Evolutionary conservation across 2,888 invertebrate species (phyloP).

Genomic region (Thymelicus lineola): DNA sequence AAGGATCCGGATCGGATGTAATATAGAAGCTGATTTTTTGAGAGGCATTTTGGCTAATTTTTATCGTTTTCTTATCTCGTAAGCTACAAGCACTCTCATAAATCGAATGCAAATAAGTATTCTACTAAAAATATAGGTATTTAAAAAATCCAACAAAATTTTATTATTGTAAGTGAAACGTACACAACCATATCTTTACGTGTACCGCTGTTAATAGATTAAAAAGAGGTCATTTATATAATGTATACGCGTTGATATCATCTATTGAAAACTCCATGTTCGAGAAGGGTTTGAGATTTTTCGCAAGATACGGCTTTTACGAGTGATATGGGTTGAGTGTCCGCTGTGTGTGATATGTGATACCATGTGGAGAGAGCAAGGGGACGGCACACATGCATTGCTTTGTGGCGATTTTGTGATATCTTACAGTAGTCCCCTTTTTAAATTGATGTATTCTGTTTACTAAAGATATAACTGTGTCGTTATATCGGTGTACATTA

Average conservation of each 20-base stretch:
- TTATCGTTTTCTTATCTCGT: too few species aligned
- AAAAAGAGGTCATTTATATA: background rate
- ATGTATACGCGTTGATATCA: conserved; percentile 2
- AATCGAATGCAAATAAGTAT: too few species aligned
- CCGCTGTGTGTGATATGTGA: background rate
- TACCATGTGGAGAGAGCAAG: background rate
- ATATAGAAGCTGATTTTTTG: too few species aligned
- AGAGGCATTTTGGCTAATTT: too few species aligned
- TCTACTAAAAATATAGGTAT: too few species aligned
- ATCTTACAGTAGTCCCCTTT: background rate
- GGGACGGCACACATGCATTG: background rate
- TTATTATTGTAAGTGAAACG: background rate
- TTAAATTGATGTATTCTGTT: background rate
- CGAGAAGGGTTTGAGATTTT: background rate
- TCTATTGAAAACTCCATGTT: conserved; percentile 3
- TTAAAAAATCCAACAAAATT: too few species aligned
- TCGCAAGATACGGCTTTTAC: conserved; percentile 7
- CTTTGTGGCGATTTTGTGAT: background rate
- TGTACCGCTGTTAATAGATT: background rate
- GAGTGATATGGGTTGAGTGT: conserved; percentile 12
- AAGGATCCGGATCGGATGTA: too few species aligned
- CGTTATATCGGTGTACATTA: background rate
- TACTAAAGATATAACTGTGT: background rate
- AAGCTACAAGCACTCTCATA: too few species aligned
- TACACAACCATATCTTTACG: background rate